Evolutionary conservation across 2,888 invertebrate species (phyloP).

Genomic region (Zygogramma bicolorata): DNA sequence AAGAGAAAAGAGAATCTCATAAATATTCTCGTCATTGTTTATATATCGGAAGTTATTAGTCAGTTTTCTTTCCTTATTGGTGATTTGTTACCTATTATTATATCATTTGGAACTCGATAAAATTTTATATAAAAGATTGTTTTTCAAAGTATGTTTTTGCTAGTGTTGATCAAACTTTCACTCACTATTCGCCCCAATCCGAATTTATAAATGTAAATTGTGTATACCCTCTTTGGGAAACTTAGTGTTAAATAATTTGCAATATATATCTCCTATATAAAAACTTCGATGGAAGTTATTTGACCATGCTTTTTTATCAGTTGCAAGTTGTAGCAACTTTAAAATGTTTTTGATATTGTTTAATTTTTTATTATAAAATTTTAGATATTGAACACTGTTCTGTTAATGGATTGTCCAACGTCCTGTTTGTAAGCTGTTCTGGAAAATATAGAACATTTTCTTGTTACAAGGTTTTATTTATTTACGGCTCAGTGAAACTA

Average conservation of each 20-base stretch:
- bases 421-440: not conserved
- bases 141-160: not conserved
- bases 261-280: constrained; percentile 19
- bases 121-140: not conserved
- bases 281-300: not conserved
- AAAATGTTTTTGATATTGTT: constrained; percentile 40
- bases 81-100: no score
- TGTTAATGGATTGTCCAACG: constrained; percentile 14
- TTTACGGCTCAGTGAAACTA: no score
- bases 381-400: constrained; percentile 6
- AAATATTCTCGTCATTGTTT: no score
- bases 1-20: no score
- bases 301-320: not conserved
- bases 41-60: no score
- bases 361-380: constrained; percentile 21
- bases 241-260: not conserved
- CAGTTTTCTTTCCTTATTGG: no score
- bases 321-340: constrained; percentile 13
- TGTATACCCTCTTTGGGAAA: not conserved
- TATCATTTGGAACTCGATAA: not conserved
- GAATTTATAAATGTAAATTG: constrained; percentile 36
- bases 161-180: not conserved
- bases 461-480: no score
- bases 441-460: not conserved
- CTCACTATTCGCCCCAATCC: constrained; percentile 36